A percentile compares a stretch with the other conserved stretches of the same genome.
These are phyloP conservation scores for Nesogale talazaci DNA, from an alignment of 2,113 vertebrate species.

Conservation along the genomic window DNA sequence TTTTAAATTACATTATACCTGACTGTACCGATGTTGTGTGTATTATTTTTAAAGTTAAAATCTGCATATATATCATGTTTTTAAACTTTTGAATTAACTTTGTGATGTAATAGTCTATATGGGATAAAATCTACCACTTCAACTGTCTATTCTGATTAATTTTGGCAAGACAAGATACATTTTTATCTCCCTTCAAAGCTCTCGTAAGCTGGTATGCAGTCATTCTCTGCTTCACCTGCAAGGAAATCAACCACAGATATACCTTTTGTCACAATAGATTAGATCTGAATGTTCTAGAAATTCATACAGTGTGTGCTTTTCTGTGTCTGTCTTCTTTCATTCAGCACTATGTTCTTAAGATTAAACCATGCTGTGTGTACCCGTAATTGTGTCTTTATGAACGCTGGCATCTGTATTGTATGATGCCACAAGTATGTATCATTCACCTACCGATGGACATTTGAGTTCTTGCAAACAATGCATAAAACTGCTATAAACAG, in stretches of 20 bases:
- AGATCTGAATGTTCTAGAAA: constrained; percentile 29
- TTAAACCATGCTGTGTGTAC: not conserved
- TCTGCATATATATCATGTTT: not conserved
- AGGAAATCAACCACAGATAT: not conserved
- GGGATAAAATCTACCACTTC: constrained; percentile 27
- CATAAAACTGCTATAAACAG: no score
- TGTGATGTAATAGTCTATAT: not conserved
- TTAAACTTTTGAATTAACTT: constrained; percentile 20
- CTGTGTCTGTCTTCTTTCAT: not conserved
- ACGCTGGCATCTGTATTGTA: not conserved
- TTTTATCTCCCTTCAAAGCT: not conserved
- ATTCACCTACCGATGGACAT: not conserved
- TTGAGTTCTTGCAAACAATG: no score
- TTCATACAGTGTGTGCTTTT: not conserved
- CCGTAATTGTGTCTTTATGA: not conserved
- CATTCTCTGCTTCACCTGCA: not conserved
- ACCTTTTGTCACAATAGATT: not conserved
- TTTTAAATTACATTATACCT: not conserved
- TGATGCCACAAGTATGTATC: not conserved
- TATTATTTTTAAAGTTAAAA: not conserved
- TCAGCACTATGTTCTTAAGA: not conserved
- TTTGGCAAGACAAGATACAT: not conserved
- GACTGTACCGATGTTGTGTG: no score
- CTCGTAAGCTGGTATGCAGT: not conserved
- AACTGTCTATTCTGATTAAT: not conserved